Evolutionary conservation across 2,797 vertebrate species (phyloP).

Genomic region (Pachyuromys duprasi): DNA sequence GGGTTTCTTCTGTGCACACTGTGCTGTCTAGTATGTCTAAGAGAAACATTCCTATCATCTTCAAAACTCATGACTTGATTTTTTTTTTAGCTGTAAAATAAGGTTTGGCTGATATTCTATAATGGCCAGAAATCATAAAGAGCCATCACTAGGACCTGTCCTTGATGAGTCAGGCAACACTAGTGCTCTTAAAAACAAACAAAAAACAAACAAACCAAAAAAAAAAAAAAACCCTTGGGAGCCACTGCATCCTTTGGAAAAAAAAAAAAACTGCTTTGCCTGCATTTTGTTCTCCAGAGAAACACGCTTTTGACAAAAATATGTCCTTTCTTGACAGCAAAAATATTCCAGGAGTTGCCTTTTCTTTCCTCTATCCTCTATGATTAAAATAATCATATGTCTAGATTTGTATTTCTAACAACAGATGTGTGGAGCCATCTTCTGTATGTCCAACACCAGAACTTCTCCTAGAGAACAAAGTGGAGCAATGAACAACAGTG

Average conservation of each 20-base stretch:
- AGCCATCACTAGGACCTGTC: constrained; percentile 3
- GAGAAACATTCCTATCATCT: background rate
- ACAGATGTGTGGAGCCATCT: background rate
- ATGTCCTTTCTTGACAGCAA: background rate
- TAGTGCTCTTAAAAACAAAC: constrained; percentile 27
- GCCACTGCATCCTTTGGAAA: background rate
- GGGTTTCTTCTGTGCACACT: background rate
- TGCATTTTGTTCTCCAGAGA: constrained; percentile 51
- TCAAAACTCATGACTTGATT: constrained; percentile 2
- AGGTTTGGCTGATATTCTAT: constrained; percentile 19
- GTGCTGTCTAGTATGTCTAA: background rate
- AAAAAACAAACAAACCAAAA: background rate
- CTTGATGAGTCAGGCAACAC: background rate
- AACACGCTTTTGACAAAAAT: constrained; percentile 53
- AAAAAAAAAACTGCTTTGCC: constrained; percentile 53
- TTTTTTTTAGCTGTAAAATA: constrained; percentile 41
- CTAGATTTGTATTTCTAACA: constrained; percentile 52
- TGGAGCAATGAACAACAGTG: background rate
- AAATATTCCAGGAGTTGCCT: constrained; percentile 37
- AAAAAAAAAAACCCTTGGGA: background rate
- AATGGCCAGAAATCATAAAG: constrained; percentile 8
- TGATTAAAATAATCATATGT: constrained; percentile 46
- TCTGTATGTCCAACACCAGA: constrained; percentile 8
- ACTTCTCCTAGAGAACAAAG: background rate
- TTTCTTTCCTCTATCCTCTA: constrained; percentile 20